A percentile compares a stretch with the other conserved stretches of the same genome.
Conservation (phyloP, 2,888 invertebrate genomes). For the Tiliacea citrago region DNA sequence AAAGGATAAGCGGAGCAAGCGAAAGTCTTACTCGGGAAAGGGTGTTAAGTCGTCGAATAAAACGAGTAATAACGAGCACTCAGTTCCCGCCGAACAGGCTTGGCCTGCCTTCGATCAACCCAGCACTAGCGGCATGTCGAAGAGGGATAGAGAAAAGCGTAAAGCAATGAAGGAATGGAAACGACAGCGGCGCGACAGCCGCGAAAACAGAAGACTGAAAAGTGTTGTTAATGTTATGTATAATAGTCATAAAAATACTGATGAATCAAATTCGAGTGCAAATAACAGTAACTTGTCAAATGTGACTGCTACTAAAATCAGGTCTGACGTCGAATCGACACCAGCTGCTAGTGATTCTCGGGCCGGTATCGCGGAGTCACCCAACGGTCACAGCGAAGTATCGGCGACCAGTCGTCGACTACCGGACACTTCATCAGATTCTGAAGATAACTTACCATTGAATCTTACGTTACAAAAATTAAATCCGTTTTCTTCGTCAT, state of each 20-base stretch:
- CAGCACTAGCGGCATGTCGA: slow-evolving; percentile 61
- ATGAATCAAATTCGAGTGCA: slow-evolving; percentile 70
- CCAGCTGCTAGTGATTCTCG: slow-evolving; percentile 25
- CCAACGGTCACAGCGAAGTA: slow-evolving; percentile 2
- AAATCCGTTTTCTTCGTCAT: slow-evolving; percentile 58
- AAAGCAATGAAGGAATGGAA: slow-evolving; percentile 48
- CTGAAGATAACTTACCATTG: slow-evolving; percentile 84
- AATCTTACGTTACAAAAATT: slow-evolving; percentile 80
- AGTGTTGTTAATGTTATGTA: slow-evolving; percentile 85
- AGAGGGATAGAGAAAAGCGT: slow-evolving; percentile 47
- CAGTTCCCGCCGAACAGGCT: slow-evolving; percentile 20
- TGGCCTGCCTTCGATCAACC: slow-evolving; percentile 50
- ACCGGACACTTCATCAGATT: slow-evolving; percentile 72
- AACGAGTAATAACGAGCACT: slow-evolving; percentile 35
- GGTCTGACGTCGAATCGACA: slow-evolving; percentile 45
- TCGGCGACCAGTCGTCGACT: background rate
- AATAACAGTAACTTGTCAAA: slow-evolving; percentile 58
- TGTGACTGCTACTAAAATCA: slow-evolving; percentile 44
- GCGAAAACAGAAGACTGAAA: slow-evolving; percentile 82
- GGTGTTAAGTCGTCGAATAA: slow-evolving; percentile 80
- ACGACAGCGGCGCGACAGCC: slow-evolving; percentile 64
- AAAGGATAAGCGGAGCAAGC: slow-evolving; percentile 70
- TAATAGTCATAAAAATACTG: slow-evolving; percentile 67
- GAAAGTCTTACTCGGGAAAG: slow-evolving; percentile 79
- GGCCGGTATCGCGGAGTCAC: slow-evolving; percentile 4